A percentile compares a stretch with the other conserved stretches of the same genome.
Conservation (phyloP, 2,113 vertebrate species). For the Aptenodytes forsteri region DNA sequence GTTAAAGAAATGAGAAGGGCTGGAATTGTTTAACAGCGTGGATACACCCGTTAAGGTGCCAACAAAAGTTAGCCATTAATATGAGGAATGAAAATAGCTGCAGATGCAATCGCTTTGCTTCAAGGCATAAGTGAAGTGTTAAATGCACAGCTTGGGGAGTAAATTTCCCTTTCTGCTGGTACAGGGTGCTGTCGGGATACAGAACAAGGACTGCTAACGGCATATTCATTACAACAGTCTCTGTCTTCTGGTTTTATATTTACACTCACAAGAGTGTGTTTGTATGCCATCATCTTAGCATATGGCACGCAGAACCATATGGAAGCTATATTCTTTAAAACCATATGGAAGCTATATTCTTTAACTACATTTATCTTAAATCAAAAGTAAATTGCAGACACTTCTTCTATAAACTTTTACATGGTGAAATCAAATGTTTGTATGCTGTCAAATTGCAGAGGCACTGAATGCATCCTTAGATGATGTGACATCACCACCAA, state of each 20-base stretch:
- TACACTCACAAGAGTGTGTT: not conserved
- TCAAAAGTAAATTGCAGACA: slow-evolving; percentile 33
- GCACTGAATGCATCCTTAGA: not conserved
- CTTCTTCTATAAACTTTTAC: slow-evolving; percentile 39
- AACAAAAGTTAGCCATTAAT: accelerated
- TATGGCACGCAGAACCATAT: slow-evolving; percentile 5
- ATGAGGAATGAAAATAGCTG: not conserved
- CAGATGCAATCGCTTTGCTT: not conserved
- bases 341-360: slow-evolving; percentile 35
- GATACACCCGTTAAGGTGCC: not conserved
- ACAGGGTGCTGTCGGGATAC: not conserved
- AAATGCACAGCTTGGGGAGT: not conserved
- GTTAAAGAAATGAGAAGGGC: not conserved
- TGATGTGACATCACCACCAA: not conserved
- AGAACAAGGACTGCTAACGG: not conserved
- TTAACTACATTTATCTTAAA: slow-evolving; percentile 31
- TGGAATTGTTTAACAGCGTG: not conserved
- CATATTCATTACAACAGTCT: not conserved
- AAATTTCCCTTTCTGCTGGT: not conserved
- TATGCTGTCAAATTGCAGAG: not conserved
- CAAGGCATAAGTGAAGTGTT: not conserved
- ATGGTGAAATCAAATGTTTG: slow-evolving; percentile 7
- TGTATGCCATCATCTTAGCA: not conserved
- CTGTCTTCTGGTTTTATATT: not conserved
- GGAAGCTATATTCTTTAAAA: slow-evolving; percentile 36